Percentiles rank a stretch among this genome's conserved stretches.
These are phyloP conservation scores for Nomia melanderi DNA, from an alignment of 1,140 invertebrate species.

Conservation along the genomic window DNA sequence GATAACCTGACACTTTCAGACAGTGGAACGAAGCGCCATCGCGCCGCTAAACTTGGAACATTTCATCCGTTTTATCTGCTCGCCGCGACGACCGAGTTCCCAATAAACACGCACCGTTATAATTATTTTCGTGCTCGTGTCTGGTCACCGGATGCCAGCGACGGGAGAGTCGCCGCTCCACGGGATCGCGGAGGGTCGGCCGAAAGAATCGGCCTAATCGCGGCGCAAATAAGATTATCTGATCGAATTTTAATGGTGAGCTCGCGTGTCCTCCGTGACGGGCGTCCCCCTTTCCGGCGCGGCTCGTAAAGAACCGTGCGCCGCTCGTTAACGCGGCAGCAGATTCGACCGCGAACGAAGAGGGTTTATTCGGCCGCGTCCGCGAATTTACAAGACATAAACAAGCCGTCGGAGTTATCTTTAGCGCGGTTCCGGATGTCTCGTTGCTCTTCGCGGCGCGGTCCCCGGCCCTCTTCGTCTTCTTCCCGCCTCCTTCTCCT, in stretches of 20 bases:
- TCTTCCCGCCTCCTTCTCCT: conserved; percentile 2
- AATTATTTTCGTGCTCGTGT: conserved; percentile 55
- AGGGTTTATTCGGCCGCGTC: background rate
- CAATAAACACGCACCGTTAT: no score
- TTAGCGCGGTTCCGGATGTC: conserved; percentile 5
- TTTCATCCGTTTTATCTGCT: no score
- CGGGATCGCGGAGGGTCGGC: background rate
- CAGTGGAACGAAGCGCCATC: no score
- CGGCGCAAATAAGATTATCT: conserved; percentile 77
- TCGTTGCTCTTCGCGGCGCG: conserved; percentile 25
- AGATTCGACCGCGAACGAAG: conserved; percentile 19
- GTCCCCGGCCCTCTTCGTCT: conserved; percentile 4
- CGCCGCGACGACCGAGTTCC: no score
- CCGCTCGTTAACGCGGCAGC: conserved; percentile 11
- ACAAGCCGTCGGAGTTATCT: conserved; percentile 69
- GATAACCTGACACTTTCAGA: no score
- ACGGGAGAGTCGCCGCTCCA: background rate
- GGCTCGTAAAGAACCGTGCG: conserved; percentile 36
- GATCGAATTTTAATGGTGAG: conserved; percentile 78
- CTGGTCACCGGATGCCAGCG: background rate
- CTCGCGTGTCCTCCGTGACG: conserved; percentile 68
- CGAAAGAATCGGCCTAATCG: conserved; percentile 67
- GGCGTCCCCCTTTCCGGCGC: background rate
- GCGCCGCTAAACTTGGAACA: no score
- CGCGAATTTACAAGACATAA: conserved; percentile 67